Evolutionary conservation across 2,888 invertebrate genomes (phyloP).

Genomic region (Polymixis lichenea): DNA sequence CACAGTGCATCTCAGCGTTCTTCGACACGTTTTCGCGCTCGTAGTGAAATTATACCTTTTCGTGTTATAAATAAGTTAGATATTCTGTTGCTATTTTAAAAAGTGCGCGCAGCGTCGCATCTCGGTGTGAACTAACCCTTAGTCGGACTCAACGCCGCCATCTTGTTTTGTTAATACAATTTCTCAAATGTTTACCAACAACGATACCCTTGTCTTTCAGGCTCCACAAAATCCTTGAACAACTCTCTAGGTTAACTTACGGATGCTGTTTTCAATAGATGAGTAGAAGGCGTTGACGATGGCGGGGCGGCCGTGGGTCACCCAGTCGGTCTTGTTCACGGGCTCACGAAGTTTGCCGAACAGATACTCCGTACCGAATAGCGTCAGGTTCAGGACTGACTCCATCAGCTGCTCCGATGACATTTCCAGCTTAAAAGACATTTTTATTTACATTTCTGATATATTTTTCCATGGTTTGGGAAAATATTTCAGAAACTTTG

Average conservation of each 20-base stretch:
- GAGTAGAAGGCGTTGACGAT: slow-evolving; percentile 97
- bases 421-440: slow-evolving; percentile 91
- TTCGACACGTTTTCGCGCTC: no score
- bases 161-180: background rate
- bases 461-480: background rate
- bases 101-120: no score
- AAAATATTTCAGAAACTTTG: no score
- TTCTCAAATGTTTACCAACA: background rate
- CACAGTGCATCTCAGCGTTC: no score
- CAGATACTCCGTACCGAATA: slow-evolving; percentile 95
- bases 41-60: no score
- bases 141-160: background rate
- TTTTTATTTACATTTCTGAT: background rate
- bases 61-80: no score
- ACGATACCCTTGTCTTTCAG: background rate
- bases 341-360: slow-evolving; percentile 94
- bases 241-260: slow-evolving; percentile 90
- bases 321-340: slow-evolving; percentile 96
- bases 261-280: slow-evolving; percentile 96
- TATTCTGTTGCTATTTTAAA: no score
- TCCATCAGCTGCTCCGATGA: slow-evolving; percentile 93
- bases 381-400: slow-evolving; percentile 94
- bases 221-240: background rate
- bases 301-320: slow-evolving; percentile 95
- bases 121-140: no score